Percentiles rank a stretch among this genome's conserved stretches.
phyloP scores from a whole-genome alignment of 2,113 vertebrate genomes.

The Microtus montanus region DNA sequence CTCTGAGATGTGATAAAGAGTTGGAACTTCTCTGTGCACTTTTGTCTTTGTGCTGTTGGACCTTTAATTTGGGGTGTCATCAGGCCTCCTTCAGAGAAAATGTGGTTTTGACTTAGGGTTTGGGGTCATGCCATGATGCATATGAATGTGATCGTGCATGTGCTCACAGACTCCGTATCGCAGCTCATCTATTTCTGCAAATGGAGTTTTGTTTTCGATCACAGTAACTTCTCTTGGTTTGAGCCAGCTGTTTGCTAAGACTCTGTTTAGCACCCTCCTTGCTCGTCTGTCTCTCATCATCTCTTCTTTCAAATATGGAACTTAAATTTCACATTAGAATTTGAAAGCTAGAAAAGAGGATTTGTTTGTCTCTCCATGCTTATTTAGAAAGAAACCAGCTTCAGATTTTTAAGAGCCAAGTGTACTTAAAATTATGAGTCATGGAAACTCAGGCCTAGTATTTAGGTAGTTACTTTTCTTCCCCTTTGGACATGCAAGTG shows the following conservation, averaged over 20 bases:
- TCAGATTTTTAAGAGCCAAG: not conserved
- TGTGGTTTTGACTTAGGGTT: conserved; percentile 9
- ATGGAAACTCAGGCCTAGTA: conserved; percentile 4
- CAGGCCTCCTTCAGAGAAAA: not conserved
- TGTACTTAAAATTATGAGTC: conserved; percentile 46
- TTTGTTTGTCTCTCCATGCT: not conserved
- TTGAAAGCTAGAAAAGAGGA: conserved; percentile 35
- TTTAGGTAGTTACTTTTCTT: conserved; percentile 52
- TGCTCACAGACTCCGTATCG: not conserved
- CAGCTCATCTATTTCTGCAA: conserved; percentile 35
- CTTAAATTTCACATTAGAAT: conserved; percentile 51
- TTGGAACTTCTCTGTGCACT: not conserved
- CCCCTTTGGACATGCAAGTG: conserved; percentile 10
- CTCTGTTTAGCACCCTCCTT: not conserved
- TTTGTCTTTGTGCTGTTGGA: not conserved
- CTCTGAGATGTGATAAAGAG: not conserved
- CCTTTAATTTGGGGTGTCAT: not conserved
- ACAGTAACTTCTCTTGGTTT: conserved; percentile 28
- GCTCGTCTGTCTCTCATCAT: conserved; percentile 53
- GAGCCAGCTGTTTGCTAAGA: conserved; percentile 60
- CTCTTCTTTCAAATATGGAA: conserved; percentile 53
- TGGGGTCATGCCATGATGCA: not conserved
- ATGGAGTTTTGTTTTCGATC: conserved; percentile 59
- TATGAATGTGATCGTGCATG: not conserved
- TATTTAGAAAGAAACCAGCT: conserved; percentile 3